Percentiles rank a stretch among this genome's conserved stretches.
Conservation (phyloP, 2,888 invertebrate species). For the Limnephilus rhombicus region DNA sequence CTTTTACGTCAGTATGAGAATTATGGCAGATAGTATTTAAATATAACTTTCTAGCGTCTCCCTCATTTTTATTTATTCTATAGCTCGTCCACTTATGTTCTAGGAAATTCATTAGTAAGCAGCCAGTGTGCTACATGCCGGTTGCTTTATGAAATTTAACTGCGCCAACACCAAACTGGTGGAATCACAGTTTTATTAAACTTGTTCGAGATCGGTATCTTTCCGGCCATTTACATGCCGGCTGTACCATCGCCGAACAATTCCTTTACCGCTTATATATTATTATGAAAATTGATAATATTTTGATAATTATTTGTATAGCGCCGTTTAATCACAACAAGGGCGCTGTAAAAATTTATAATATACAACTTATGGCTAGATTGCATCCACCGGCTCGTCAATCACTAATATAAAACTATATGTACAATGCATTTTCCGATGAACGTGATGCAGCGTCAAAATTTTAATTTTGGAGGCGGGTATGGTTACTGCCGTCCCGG, state of each 20-base stretch:
- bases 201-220: constrained; percentile 11
- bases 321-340: too few species aligned
- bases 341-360: too few species aligned
- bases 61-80: neutral
- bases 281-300: too few species aligned
- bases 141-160: neutral
- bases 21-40: neutral
- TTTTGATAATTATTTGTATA: too few species aligned
- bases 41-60: neutral
- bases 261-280: neutral
- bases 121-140: neutral
- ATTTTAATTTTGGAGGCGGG: too few species aligned
- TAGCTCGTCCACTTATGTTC: neutral
- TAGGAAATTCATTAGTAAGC: neutral
- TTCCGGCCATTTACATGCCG: neutral
- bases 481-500: too few species aligned
- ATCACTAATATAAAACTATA: too few species aligned
- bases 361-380: too few species aligned
- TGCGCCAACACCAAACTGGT: neutral
- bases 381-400: too few species aligned
- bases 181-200: constrained; percentile 7
- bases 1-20: too few species aligned
- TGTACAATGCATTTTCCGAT: too few species aligned
- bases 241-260: neutral
- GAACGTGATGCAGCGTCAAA: too few species aligned